Conservation (phyloP, 2,888 invertebrate species). For the Apomyelois bistriatella region DNA sequence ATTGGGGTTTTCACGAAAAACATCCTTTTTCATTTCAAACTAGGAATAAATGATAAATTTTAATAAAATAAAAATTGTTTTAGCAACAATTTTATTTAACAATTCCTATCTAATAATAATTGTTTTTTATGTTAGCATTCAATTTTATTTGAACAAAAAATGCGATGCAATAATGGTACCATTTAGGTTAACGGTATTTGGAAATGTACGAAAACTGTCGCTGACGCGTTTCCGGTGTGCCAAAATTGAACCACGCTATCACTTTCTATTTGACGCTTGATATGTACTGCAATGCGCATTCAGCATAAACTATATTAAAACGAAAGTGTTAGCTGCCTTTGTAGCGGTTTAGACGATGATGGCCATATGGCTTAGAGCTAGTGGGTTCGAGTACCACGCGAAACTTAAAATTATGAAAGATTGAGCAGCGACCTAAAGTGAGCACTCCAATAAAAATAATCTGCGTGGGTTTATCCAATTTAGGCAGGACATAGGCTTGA, state of each 20-base stretch:
- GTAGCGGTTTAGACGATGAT: background rate
- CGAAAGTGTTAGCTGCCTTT: background rate
- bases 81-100: too few relatives aligned
- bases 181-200: background rate
- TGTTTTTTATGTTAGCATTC: background rate
- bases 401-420: too few relatives aligned
- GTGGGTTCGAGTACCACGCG: too few relatives aligned
- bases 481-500: too few relatives aligned
- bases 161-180: background rate
- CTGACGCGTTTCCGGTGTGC: conserved; percentile 1
- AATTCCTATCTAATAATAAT: too few relatives aligned
- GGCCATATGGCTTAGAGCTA: too few relatives aligned
- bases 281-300: background rate
- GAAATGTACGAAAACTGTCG: background rate
- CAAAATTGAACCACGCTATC: conserved; percentile 1
- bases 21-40: too few relatives aligned
- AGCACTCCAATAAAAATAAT: too few relatives aligned
- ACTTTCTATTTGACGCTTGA: background rate
- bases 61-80: background rate
- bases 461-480: too few relatives aligned
- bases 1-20: too few relatives aligned
- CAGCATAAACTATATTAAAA: background rate
- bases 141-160: background rate
- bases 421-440: too few relatives aligned
- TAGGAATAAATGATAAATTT: too few relatives aligned